phyloP scores from a whole-genome alignment of 2,113 vertebrate species.

The Lasiurus cinereus region DNA sequence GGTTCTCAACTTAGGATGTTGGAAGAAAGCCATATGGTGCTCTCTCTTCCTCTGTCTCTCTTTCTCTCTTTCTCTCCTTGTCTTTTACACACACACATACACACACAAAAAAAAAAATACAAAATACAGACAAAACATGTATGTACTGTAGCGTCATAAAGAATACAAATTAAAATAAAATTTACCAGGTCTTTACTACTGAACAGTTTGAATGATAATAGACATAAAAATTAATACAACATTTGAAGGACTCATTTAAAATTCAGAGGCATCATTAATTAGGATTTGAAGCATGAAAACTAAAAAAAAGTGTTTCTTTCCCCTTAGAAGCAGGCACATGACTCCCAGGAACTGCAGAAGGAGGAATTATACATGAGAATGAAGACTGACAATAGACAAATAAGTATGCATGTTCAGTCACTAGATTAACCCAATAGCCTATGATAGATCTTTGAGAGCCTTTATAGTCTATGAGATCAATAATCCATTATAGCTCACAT shows the following conservation, averaged over 20 bases:
- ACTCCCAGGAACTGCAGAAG: conserved; percentile 26
- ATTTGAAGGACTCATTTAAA: conserved; percentile 50
- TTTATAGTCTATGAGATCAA: conserved; percentile 77
- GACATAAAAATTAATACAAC: not conserved
- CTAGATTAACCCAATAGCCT: conserved; percentile 69
- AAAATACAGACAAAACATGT: not conserved
- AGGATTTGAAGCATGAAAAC: conserved; percentile 55
- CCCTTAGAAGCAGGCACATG: not conserved
- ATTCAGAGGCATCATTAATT: conserved; percentile 18
- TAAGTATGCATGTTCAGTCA: conserved; percentile 54
- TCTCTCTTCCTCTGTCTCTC: not conserved
- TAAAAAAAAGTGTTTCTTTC: conserved; percentile 42
- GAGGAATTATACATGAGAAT: conserved; percentile 58
- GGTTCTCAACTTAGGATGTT: not conserved
- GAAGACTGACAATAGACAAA: conserved; percentile 62
- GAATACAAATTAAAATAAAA: conserved; percentile 51
- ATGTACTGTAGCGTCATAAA: not conserved
- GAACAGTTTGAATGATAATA: conserved; percentile 41
- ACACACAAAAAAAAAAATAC: not conserved
- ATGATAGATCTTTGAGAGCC: conserved; percentile 70
- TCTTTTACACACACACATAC: not conserved
- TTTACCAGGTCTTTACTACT: not conserved
- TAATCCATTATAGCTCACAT: conserved; percentile 77
- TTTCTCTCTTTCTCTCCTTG: not conserved
- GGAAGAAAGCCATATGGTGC: not conserved